A percentile compares a stretch with the other conserved stretches of the same genome.
phyloP scores from a whole-genome alignment of 2,888 invertebrate species.

The Ormyrus labotus region DNA sequence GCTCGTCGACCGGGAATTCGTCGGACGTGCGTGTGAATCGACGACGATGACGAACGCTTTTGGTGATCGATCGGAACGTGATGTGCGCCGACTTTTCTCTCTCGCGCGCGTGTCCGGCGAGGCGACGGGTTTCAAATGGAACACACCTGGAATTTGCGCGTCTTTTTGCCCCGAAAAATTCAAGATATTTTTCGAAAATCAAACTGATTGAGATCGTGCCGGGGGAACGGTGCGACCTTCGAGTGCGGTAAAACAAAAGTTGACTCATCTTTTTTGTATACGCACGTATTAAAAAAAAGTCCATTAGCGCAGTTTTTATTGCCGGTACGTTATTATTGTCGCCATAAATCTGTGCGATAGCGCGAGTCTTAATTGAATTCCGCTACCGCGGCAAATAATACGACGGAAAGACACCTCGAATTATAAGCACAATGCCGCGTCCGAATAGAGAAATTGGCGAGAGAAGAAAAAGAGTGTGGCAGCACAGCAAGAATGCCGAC shows the following conservation, averaged over 20 bases:
- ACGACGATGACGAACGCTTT: background rate
- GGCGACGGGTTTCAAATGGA: too few relatives aligned
- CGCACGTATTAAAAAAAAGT: background rate
- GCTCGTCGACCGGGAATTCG: conserved; percentile 12
- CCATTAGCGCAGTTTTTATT: conserved; percentile 7
- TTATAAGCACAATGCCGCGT: too few relatives aligned
- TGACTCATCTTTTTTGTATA: too few relatives aligned
- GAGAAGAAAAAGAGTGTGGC: background rate
- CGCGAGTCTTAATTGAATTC: background rate
- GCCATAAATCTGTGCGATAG: background rate
- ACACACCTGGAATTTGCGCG: too few relatives aligned
- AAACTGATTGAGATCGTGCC: background rate
- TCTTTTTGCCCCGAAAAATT: too few relatives aligned
- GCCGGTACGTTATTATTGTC: background rate
- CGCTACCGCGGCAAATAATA: background rate
- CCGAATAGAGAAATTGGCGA: conserved; percentile 14
- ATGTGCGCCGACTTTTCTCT: background rate
- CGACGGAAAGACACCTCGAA: background rate
- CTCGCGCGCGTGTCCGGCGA: background rate
- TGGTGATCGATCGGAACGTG: background rate
- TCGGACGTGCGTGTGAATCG: background rate
- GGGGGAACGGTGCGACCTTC: background rate
- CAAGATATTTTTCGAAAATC: background rate
- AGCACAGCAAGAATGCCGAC: conserved; percentile 27
- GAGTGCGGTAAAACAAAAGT: too few relatives aligned